Conservation (phyloP, 1,140 invertebrate species). For the Listronotus bonariensis region DNA sequence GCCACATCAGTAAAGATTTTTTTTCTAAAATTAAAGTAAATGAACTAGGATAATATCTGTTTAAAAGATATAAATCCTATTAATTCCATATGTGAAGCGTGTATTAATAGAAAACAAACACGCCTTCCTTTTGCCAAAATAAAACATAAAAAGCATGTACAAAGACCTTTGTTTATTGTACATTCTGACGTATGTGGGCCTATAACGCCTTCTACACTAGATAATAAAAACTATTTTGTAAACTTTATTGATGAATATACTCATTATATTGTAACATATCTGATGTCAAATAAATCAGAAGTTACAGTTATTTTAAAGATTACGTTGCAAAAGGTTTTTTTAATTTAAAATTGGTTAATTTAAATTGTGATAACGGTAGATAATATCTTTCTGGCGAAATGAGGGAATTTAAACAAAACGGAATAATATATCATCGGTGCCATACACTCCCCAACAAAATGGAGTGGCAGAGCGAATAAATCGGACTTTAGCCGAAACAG, state of each 20-base stretch:
- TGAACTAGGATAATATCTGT: slow-evolving; percentile 45
- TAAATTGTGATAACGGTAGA: slow-evolving; percentile 23
- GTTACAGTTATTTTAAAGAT: slow-evolving; percentile 51
- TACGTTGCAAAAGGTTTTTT: slow-evolving; percentile 4
- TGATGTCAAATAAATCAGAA: slow-evolving; percentile 51
- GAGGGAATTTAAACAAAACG: slow-evolving; percentile 52
- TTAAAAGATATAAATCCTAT: slow-evolving; percentile 40
- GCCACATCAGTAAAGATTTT: slow-evolving; percentile 20
- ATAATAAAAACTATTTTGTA: slow-evolving; percentile 51
- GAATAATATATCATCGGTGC: no score
- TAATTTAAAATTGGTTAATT: slow-evolving; percentile 10
- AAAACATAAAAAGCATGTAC: slow-evolving; percentile 51
- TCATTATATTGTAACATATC: slow-evolving; percentile 50
- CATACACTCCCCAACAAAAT: slow-evolving; percentile 60
- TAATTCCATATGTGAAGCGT: slow-evolving; percentile 55
- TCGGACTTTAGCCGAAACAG: slow-evolving; percentile 56
- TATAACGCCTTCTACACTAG: slow-evolving; percentile 51
- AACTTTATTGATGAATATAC: slow-evolving; percentile 52
- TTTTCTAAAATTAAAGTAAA: slow-evolving; percentile 43
- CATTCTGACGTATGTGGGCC: slow-evolving; percentile 57
- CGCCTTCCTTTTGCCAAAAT: slow-evolving; percentile 51
- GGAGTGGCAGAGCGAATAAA: slow-evolving; percentile 53
- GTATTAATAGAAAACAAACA: slow-evolving; percentile 57
- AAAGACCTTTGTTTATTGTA: slow-evolving; percentile 53
- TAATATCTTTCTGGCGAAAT: slow-evolving; percentile 56